Percentiles rank a stretch among this genome's conserved stretches.
phyloP scores from a whole-genome alignment of 2,113 vertebrate species.

The Pao palembangensis region DNA sequence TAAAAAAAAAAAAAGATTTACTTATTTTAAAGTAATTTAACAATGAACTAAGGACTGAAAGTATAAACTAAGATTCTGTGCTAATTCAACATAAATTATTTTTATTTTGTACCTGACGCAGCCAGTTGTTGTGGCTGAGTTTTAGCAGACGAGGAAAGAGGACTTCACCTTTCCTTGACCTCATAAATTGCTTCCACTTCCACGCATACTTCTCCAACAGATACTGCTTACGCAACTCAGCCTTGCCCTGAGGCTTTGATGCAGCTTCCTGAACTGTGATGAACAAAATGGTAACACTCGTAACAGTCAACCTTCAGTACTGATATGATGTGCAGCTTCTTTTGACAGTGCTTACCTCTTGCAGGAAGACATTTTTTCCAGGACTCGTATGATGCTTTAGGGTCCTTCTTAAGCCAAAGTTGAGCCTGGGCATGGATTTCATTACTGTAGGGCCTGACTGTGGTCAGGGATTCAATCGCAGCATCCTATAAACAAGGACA shows the following conservation, averaged over 20 bases:
- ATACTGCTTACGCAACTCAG: constrained; percentile 87
- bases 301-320: neutral
- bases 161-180: constrained; percentile 81
- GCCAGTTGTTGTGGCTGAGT: constrained; percentile 98
- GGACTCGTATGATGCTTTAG: constrained; percentile 93
- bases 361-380: constrained; percentile 98
- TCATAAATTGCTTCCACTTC: constrained; percentile 97
- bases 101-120: constrained; percentile 81
- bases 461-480: constrained; percentile 90
- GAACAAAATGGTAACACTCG: neutral
- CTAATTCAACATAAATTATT: constrained; percentile 32
- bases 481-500: constrained; percentile 77
- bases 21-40: neutral
- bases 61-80: constrained; percentile 39
- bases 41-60: neutral
- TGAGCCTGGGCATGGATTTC: constrained; percentile 98
- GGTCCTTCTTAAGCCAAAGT: constrained; percentile 97
- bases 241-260: constrained; percentile 84
- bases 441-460: constrained; percentile 95
- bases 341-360: constrained; percentile 76
- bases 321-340: neutral
- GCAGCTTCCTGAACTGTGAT: constrained; percentile 76
- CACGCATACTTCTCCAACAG: constrained; percentile 93
- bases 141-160: constrained; percentile 86
- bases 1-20: too few species aligned